A percentile compares a stretch with the other conserved stretches of the same genome.
These are phyloP conservation scores for Oncorhynchus tshawytscha DNA, from an alignment of 2,113 vertebrate genomes.

Conservation along the genomic window DNA sequence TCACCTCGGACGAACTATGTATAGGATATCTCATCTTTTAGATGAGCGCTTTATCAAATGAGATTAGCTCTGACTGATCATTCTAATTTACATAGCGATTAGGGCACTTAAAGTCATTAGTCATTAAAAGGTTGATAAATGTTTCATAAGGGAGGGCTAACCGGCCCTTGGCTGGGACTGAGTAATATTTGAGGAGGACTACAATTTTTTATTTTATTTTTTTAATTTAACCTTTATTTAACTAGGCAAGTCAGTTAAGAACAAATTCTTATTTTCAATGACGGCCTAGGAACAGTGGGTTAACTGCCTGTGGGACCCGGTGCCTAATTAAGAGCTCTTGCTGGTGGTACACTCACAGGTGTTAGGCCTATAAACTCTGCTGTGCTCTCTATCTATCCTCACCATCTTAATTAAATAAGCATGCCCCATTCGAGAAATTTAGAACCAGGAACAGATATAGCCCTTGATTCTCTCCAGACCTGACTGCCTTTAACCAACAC, in stretches of 20 bases:
- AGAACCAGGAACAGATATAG: too few species aligned
- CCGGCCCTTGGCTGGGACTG: slow-evolving; percentile 17
- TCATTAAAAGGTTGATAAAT: slow-evolving; percentile 54
- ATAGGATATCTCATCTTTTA: neutral
- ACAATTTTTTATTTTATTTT: slow-evolving; percentile 1
- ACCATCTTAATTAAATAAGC: too few species aligned
- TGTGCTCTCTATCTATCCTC: too few species aligned
- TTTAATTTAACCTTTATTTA: too few species aligned
- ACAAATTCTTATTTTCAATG: too few species aligned
- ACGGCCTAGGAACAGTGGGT: too few species aligned
- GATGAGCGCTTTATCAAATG: slow-evolving; percentile 10
- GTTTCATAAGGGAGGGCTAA: slow-evolving; percentile 33
- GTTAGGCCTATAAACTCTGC: too few species aligned
- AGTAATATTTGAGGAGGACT: slow-evolving; percentile 47
- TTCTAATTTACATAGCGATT: slow-evolving; percentile 37
- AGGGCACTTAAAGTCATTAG: slow-evolving; percentile 32
- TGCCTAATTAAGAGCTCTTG: slow-evolving; percentile 42
- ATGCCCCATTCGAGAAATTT: too few species aligned
- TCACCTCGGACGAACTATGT: neutral
- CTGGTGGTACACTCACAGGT: slow-evolving; percentile 1
- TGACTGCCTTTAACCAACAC: too few species aligned
- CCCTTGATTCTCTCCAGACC: too few species aligned
- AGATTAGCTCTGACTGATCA: slow-evolving; percentile 22
- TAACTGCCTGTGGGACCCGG: slow-evolving; percentile 14
- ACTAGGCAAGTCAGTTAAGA: too few species aligned